A percentile compares a stretch with the other conserved stretches of the same genome.
Conservation (phyloP, 2,113 vertebrate species). For the Phyllostomus hastatus region DNA sequence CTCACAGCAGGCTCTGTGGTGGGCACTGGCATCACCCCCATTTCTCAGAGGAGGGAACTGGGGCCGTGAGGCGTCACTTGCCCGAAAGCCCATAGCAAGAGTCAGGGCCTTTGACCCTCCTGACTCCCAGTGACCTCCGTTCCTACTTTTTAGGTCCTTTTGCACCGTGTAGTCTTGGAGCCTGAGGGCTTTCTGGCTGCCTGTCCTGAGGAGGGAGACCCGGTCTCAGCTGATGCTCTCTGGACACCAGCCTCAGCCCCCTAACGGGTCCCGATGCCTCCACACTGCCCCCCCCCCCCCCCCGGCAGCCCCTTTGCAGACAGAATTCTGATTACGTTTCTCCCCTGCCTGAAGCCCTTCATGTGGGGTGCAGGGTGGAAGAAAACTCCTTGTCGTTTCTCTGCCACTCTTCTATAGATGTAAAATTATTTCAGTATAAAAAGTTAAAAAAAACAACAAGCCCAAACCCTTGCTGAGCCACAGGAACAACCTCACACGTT, state of each 20-base stretch:
- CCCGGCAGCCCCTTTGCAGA: not conserved
- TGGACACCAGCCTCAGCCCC: too few species aligned
- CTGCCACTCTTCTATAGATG: not conserved
- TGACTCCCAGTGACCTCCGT: not conserved
- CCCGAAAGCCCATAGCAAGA: not conserved
- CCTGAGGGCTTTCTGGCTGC: not conserved
- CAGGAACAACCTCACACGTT: not conserved
- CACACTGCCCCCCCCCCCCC: accelerated
- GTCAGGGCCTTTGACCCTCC: not conserved
- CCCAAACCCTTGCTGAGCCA: not conserved
- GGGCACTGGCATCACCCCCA: not conserved
- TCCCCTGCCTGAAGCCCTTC: not conserved
- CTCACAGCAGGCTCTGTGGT: not conserved
- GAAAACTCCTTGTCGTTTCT: not conserved
- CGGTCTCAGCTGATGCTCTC: not conserved
- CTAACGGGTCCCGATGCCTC: not conserved
- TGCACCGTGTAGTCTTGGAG: not conserved
- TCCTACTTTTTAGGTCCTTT: not conserved
- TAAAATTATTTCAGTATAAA: not conserved
- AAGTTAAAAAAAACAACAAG: not conserved
- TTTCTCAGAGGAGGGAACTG: not conserved
- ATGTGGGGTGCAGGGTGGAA: not conserved
- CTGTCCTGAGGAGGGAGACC: not conserved
- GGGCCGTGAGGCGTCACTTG: not conserved
- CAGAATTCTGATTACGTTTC: not conserved